Evolutionary conservation across 2,797 vertebrate genomes (phyloP).

Genomic region (Echiichthys vipera): DNA sequence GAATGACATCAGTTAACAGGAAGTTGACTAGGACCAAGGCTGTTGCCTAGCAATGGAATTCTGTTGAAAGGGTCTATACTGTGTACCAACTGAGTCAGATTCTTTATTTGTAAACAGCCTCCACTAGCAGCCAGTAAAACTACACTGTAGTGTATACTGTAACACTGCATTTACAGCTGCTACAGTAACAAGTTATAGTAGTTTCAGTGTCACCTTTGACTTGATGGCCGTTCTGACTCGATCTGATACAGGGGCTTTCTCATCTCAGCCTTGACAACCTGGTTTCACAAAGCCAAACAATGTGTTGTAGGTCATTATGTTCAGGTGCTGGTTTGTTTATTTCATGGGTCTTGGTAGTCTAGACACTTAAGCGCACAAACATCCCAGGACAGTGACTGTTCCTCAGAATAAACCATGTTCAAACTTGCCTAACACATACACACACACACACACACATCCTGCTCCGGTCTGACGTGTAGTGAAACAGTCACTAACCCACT

Average conservation of each 20-base stretch:
- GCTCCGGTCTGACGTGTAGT: conserved; percentile 37
- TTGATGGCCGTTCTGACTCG: background rate
- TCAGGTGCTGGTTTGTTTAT: conserved; percentile 38
- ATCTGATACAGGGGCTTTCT: background rate
- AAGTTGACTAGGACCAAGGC: no score
- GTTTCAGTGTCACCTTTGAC: conserved; percentile 20
- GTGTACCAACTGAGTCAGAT: background rate
- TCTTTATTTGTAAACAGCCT: background rate
- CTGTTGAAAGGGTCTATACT: no score
- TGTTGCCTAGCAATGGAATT: no score
- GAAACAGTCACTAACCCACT: conserved; percentile 50
- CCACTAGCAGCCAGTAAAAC: conserved; percentile 7
- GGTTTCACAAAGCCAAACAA: conserved; percentile 38
- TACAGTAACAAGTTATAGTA: background rate
- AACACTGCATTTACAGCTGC: conserved; percentile 1
- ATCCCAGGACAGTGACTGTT: conserved; percentile 45
- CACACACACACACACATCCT: conserved; percentile 61
- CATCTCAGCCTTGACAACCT: conserved; percentile 12
- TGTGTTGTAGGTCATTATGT: conserved; percentile 12
- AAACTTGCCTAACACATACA: conserved; percentile 61
- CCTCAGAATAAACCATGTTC: conserved; percentile 48
- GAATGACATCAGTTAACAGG: no score
- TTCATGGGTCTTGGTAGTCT: conserved; percentile 16
- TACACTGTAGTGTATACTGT: background rate
- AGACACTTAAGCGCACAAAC: conserved; percentile 37